Evolutionary conservation across 2,113 vertebrate species (phyloP).

Genomic region (Etheostoma cragini): DNA sequence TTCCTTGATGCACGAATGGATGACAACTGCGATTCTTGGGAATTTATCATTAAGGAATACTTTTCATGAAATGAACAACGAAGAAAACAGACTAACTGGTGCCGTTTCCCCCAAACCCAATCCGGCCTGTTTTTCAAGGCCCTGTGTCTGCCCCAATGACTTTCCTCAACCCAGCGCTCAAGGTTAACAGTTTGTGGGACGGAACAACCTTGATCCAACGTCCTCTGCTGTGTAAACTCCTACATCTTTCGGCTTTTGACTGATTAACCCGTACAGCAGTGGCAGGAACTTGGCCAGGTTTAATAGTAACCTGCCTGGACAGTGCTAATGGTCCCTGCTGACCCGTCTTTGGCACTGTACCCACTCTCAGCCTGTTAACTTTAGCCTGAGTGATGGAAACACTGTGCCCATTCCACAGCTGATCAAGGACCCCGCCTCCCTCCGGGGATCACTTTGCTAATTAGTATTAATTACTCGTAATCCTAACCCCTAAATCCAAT

Average conservation of each 20-base stretch:
- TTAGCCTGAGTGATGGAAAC: slow-evolving; percentile 57
- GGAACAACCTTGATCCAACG: slow-evolving; percentile 54
- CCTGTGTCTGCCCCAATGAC: slow-evolving; percentile 34
- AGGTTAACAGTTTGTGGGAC: slow-evolving; percentile 74
- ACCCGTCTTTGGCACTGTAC: slow-evolving; percentile 53
- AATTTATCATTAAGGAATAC: slow-evolving; percentile 41
- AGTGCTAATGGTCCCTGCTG: slow-evolving; percentile 47
- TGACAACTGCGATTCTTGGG: slow-evolving; percentile 42
- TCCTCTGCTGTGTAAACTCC: slow-evolving; percentile 72
- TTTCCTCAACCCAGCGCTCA: slow-evolving; percentile 61
- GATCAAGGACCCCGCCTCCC: slow-evolving; percentile 61
- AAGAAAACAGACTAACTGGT: slow-evolving; percentile 29
- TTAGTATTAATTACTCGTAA: slow-evolving; percentile 86
- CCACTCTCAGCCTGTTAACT: slow-evolving; percentile 51
- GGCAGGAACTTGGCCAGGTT: slow-evolving; percentile 44
- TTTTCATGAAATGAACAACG: slow-evolving; percentile 21
- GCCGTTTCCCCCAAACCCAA: slow-evolving; percentile 27
- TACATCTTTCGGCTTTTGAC: slow-evolving; percentile 71
- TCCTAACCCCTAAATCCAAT: slow-evolving; percentile 76
- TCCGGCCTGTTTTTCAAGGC: slow-evolving; percentile 43
- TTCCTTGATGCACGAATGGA: slow-evolving; percentile 68
- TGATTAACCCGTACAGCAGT: slow-evolving; percentile 74
- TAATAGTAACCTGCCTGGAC: slow-evolving; percentile 55
- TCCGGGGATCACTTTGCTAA: slow-evolving; percentile 75
- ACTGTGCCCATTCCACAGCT: slow-evolving; percentile 55